Percentiles rank a stretch among this genome's conserved stretches.
Evolutionary conservation across 2,113 vertebrate species (phyloP).

Genomic region (Dromaius novaehollandiae): DNA sequence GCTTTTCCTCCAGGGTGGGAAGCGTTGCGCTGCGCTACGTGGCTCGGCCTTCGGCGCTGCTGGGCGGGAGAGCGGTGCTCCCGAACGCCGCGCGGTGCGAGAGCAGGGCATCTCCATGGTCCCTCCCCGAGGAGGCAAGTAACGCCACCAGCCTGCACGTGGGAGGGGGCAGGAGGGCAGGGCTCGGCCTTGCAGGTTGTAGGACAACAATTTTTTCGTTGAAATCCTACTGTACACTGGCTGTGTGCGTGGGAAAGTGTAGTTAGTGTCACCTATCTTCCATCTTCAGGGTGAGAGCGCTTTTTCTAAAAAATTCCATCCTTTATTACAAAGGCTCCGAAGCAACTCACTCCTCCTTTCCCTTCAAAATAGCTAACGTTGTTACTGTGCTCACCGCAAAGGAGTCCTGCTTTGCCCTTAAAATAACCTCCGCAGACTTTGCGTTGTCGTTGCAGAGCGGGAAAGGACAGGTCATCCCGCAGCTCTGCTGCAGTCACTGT

Average conservation of each 20-base stretch:
- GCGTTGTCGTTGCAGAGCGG: not conserved
- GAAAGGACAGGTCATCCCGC: not conserved
- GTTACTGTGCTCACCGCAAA: not conserved
- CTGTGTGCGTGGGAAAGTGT: not conserved
- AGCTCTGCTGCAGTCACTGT: not conserved
- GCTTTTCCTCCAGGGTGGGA: not conserved
- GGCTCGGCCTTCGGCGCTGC: not conserved
- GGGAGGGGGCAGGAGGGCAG: not conserved
- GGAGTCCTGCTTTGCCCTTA: not conserved
- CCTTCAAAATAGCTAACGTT: accelerated
- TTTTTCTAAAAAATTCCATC: not conserved
- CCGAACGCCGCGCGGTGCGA: accelerated
- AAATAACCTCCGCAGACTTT: not conserved
- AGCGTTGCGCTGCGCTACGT: not conserved
- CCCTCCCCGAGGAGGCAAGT: not conserved
- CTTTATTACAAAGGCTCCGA: not conserved
- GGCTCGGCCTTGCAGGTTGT: not conserved
- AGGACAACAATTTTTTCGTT: not conserved
- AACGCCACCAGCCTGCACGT: not conserved
- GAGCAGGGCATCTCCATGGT: not conserved
- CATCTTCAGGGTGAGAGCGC: not conserved
- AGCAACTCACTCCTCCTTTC: not conserved
- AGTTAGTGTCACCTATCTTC: not conserved
- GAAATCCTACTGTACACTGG: not conserved
- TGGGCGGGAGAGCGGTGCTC: accelerated